Percentiles rank a stretch among this genome's conserved stretches.
Conservation (phyloP, 2,888 invertebrate genomes). For the Pachliopta kotzebuea region DNA sequence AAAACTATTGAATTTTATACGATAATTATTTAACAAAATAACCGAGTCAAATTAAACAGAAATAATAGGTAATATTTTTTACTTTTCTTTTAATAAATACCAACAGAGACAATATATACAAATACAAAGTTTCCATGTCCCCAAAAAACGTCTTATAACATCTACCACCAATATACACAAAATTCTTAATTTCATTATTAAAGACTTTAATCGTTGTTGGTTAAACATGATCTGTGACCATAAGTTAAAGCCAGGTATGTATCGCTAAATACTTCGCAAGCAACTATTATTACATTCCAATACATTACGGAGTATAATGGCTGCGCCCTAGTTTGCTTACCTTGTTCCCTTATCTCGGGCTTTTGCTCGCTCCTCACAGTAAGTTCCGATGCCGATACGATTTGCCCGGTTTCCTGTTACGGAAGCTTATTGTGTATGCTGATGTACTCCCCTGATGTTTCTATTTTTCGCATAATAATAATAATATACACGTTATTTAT, state of each 20-base stretch:
- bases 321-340: conserved; percentile 21
- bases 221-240: too few species aligned
- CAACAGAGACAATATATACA: too few species aligned
- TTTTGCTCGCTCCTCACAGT: conserved; percentile 8
- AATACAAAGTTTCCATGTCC: too few species aligned
- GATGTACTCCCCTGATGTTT: neutral
- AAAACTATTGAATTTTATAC: too few species aligned
- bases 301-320: conserved; percentile 20
- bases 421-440: conserved; percentile 14
- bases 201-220: too few species aligned
- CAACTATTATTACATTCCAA: conserved; percentile 26
- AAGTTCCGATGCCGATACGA: conserved; percentile 11
- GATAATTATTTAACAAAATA: too few species aligned
- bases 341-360: conserved; percentile 21
- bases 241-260: neutral
- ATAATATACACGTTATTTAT: neutral
- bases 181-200: too few species aligned
- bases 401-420: conserved; percentile 12
- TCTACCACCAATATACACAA: too few species aligned
- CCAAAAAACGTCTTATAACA: too few species aligned
- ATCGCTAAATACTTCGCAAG: conserved; percentile 15
- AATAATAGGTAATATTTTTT: too few species aligned
- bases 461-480: neutral
- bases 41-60: too few species aligned
- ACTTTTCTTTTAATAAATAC: too few species aligned